Evolutionary conservation across 2,113 vertebrate species (phyloP).

Genomic region (Macroglossus sobrinus): DNA sequence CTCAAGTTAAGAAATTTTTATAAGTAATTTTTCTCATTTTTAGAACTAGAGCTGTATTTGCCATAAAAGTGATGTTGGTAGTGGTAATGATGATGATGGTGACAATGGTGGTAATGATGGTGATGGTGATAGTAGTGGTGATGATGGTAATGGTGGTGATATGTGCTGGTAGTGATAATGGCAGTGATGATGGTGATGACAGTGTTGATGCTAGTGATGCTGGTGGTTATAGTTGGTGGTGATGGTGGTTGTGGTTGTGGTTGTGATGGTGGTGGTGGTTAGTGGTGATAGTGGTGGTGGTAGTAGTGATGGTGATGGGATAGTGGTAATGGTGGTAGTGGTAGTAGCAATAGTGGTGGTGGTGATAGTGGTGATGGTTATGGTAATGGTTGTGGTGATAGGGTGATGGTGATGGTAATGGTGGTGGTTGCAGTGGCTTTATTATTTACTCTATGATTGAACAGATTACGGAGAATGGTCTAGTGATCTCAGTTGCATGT

Average conservation of each 20-base stretch:
- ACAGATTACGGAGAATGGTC: neutral
- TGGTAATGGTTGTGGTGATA: neutral
- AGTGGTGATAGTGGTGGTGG: neutral
- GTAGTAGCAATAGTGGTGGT: neutral
- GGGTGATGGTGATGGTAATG: neutral
- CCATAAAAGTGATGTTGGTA: neutral
- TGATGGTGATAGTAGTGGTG: neutral
- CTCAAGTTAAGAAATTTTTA: neutral
- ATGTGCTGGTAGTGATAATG: too few species aligned
- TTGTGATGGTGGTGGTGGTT: neutral
- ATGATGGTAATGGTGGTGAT: neutral
- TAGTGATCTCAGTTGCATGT: neutral
- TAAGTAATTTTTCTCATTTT: neutral
- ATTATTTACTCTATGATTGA: neutral
- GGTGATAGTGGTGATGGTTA: too few species aligned
- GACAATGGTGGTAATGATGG: neutral
- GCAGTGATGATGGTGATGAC: neutral
- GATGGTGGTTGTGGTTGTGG: neutral
- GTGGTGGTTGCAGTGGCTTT: neutral
- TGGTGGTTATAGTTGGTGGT: too few species aligned
- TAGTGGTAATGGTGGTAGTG: too few species aligned
- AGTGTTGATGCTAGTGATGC: neutral
- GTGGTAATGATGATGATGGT: neutral
- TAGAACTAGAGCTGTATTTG: neutral
- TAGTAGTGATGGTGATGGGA: neutral